Evolutionary conservation across 2,888 invertebrate genomes (phyloP), one percentile per base, ranked within the genome.

Genomic region (Ashinkailepas kermadecensis): DNA sequence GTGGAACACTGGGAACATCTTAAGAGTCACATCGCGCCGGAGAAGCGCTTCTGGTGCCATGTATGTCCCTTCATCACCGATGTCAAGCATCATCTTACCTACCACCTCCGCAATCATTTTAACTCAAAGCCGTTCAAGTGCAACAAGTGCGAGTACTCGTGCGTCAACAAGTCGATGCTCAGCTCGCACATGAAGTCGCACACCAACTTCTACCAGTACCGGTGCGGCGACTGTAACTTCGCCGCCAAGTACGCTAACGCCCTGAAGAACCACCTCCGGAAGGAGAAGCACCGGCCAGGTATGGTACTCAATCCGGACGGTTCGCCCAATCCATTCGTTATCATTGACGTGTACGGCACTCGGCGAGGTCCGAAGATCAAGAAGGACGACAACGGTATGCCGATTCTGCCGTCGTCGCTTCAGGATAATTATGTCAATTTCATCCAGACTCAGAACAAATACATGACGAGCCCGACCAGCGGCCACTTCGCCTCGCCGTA

Each of bases 111-210:
- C 78, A 98, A 98, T 87, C 99, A 99, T 88, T 91, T 93, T 85
- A 96, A 97, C 67, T 93, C 94, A 0, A 99, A 99, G 87, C 99
- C 99, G 1, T 98, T 95, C 89, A 94, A 94, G 87, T 99, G 98
- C 88, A 91, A 91, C 84, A 92, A 95, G 86, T 99, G 98, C 87
- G 90, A 91, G 25, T 96, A 96, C 86, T 91, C 92, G 0, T 98
- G 97, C 87, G 97, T 97, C n/a, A 98, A 97, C 89, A 97, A 97
- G 87, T 98, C 98, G 0, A 99, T 99, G 99, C 90, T 99, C 82
- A 99, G 97, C 88, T 97, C 97, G 0, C 99, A 99, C 87, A 91
- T 97, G 86, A 99, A 99, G 87, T 96, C 96, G 0, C 99, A 99
- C 88, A 90, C 90, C 13, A 89, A 89, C 82, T 83, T 85, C 57